Evolutionary conservation across 2,797 vertebrate species (phyloP).

Genomic region (Podarcis lilfordi): DNA sequence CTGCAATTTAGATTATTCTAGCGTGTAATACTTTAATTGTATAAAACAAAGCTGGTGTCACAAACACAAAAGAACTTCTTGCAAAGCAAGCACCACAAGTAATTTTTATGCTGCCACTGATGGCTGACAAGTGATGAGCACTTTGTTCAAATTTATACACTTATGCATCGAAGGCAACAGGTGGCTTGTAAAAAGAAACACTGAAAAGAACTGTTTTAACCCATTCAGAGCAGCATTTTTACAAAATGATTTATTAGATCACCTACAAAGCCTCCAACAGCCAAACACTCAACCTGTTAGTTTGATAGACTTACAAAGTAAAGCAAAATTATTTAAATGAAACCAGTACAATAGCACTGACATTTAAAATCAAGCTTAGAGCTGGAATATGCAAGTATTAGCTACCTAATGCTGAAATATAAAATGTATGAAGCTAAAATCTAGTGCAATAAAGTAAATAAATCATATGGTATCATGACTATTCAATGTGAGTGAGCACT

Average conservation of each 20-base stretch:
- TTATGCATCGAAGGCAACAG: constrained; percentile 78
- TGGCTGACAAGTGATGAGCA: constrained; percentile 88
- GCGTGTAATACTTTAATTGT: constrained; percentile 95
- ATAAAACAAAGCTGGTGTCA: constrained; percentile 94
- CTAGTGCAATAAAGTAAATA: not conserved
- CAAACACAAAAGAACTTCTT: constrained; percentile 88
- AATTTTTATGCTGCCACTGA: constrained; percentile 86
- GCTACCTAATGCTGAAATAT: not conserved
- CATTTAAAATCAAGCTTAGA: constrained; percentile 33
- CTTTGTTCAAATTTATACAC: constrained; percentile 83
- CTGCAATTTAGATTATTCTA: constrained; percentile 95
- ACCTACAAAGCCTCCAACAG: constrained; percentile 55
- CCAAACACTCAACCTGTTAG: constrained; percentile 53
- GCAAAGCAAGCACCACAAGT: constrained; percentile 86
- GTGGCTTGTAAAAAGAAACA: constrained; percentile 83
- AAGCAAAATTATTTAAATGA: constrained; percentile 45
- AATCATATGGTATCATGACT: not conserved
- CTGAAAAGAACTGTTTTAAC: constrained; percentile 74
- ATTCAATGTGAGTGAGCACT: not conserved
- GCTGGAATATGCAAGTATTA: not conserved
- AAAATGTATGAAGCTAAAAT: not conserved
- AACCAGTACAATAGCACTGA: constrained; percentile 14
- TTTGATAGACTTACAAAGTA: constrained; percentile 38
- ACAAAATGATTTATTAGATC: constrained; percentile 61
- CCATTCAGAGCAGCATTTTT: constrained; percentile 72